These are phyloP conservation scores for Archivesica marissinica DNA, from an alignment of 1,140 invertebrate genomes.

Conservation along the genomic window DNA sequence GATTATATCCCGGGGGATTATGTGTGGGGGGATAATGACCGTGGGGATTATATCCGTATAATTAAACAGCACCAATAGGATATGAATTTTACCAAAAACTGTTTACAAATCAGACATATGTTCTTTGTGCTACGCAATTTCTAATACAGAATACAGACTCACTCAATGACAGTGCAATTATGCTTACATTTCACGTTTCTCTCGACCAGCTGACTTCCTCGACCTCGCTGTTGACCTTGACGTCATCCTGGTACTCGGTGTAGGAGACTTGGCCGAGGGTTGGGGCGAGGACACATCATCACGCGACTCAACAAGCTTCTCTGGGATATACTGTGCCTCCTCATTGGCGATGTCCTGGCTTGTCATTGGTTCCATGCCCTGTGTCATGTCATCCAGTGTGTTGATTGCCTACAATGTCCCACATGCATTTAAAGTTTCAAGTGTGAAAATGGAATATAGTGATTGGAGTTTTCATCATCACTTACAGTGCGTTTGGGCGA, in stretches of 20 bases:
- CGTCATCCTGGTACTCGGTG: conserved; percentile 54
- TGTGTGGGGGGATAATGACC: too few relatives aligned
- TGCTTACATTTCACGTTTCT: conserved; percentile 42
- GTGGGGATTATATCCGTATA: too few relatives aligned
- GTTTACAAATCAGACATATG: too few relatives aligned
- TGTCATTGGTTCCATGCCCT: conserved; percentile 30
- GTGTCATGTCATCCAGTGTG: conserved; percentile 53
- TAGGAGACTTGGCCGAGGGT: conserved; percentile 64
- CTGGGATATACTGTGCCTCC: conserved; percentile 9
- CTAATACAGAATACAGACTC: background rate
- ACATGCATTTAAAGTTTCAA: too few relatives aligned
- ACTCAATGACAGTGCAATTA: too few relatives aligned
- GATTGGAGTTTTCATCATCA: too few relatives aligned
- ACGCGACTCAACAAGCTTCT: conserved; percentile 14
- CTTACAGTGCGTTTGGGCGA: too few relatives aligned
- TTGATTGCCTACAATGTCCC: conserved; percentile 47
- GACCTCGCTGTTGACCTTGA: conserved; percentile 56
- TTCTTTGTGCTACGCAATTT: too few relatives aligned
- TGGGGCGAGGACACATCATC: conserved; percentile 52
- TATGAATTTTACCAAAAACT: too few relatives aligned
- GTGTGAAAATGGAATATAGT: too few relatives aligned
- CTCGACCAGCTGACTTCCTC: conserved; percentile 13
- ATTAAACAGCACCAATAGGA: too few relatives aligned
- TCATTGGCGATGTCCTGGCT: conserved; percentile 16
- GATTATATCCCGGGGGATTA: too few relatives aligned